Evolutionary conservation across 2,113 vertebrate genomes (phyloP).

Genomic region (Microcebus murinus): DNA sequence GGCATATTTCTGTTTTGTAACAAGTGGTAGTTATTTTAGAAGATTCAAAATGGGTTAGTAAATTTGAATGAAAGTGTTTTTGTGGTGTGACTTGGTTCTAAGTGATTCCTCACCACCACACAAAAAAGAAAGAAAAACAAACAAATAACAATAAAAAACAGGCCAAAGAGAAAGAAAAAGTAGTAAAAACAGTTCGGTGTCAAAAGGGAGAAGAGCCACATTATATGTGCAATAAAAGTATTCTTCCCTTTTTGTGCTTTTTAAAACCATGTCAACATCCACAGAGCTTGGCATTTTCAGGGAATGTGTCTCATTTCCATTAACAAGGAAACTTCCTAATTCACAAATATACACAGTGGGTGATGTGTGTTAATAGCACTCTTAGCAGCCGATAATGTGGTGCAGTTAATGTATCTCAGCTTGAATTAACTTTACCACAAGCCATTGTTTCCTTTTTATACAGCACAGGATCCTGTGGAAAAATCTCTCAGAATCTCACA

Average conservation of each 20-base stretch:
- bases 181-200: neutral
- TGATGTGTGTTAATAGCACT: slow-evolving; percentile 84
- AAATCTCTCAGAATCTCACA: slow-evolving; percentile 84
- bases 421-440: slow-evolving; percentile 86
- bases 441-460: slow-evolving; percentile 87
- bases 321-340: slow-evolving; percentile 83
- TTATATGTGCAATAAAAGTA: neutral
- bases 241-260: neutral
- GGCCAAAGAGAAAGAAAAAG: neutral
- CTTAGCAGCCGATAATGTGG: slow-evolving; percentile 84
- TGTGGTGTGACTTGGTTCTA: neutral
- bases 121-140: neutral
- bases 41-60: neutral
- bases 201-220: neutral
- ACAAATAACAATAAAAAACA: neutral
- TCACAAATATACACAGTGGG: slow-evolving; percentile 87
- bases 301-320: slow-evolving; percentile 81
- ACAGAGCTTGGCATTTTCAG: slow-evolving; percentile 74
- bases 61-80: neutral
- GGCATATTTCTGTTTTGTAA: neutral
- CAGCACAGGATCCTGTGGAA: slow-evolving; percentile 80
- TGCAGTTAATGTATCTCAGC: slow-evolving; percentile 87
- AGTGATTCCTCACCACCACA: neutral
- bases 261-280: slow-evolving; percentile 73
- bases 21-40: neutral